These are phyloP conservation scores for Xenopus petersii DNA, from an alignment of 2,797 vertebrate species.

Conservation along the genomic window DNA sequence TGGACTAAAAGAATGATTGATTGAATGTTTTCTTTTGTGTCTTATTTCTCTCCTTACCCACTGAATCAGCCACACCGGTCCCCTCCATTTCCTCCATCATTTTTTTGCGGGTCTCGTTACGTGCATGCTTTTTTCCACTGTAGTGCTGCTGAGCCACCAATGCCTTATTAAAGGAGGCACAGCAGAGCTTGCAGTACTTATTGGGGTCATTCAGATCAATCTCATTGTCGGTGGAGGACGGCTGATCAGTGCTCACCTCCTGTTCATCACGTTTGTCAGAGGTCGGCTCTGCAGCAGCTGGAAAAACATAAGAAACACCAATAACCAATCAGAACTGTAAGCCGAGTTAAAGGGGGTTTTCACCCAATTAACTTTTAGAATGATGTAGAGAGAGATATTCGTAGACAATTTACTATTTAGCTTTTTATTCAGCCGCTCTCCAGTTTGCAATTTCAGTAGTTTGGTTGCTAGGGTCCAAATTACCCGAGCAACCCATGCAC, in stretches of 20 bases:
- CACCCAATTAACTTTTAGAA: too few relatives aligned
- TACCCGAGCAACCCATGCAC: too few relatives aligned
- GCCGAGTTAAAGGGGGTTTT: too few relatives aligned
- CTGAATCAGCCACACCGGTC: constrained; percentile 55
- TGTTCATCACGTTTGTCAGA: constrained; percentile 40
- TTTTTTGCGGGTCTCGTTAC: constrained; percentile 69
- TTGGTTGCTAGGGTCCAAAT: too few relatives aligned
- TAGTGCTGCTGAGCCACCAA: constrained; percentile 77
- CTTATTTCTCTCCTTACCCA: constrained; percentile 49
- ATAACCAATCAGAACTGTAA: background rate
- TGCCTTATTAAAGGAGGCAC: constrained; percentile 74
- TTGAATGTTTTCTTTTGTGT: background rate
- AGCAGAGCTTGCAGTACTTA: constrained; percentile 75
- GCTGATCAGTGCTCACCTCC: constrained; percentile 47
- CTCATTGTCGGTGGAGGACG: constrained; percentile 6
- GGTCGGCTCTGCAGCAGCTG: constrained; percentile 34
- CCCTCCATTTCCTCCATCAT: constrained; percentile 67
- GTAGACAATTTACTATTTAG: too few relatives aligned
- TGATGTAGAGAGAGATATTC: too few relatives aligned
- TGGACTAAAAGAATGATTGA: too few relatives aligned
- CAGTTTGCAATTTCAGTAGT: too few relatives aligned
- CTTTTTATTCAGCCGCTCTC: too few relatives aligned
- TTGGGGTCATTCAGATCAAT: constrained; percentile 69
- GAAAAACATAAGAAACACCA: constrained; percentile 25
- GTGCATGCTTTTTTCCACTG: constrained; percentile 78